Evolutionary conservation across 1,140 invertebrate genomes (phyloP), one percentile per base, ranked within the genome.

Genomic region (Brevipalpus yothersi): DNA sequence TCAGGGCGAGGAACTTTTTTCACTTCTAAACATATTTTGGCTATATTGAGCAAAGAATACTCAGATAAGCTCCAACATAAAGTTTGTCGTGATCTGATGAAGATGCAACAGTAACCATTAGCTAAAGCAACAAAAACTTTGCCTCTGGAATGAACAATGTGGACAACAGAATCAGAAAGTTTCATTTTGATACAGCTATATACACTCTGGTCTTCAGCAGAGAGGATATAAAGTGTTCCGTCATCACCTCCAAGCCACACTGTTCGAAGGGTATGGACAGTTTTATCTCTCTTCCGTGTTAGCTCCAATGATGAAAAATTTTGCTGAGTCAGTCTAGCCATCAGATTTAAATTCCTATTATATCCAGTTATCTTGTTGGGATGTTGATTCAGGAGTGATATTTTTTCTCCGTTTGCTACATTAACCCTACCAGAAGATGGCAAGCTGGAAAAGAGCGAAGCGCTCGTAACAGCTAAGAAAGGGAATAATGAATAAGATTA

Each of bases 181-280:
- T 77, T 75, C 43, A 81, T 74, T 60, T 73, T 73, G 61, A 90
- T 79, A 54, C 97, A 72, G 69, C 91, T 94, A n/a, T n/a, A n/a
- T 64, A 82, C 82, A 84, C 92, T 96, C 65, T 92, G 83, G 0
- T 84, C 79, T 13, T 95, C 82, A 43, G 89, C 83, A 10, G 92
- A 96, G 73, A 97, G 91, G 43, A 97, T 82, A 68, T 88, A 95
- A 47, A 98, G 77, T 66, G 71, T 72, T 62, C 77, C 76, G 67
- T 71, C 75, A 71, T 97, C 13, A 60, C 90, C 84, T n/a, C 93
- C 94, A 41, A 98, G 75, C 94, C 94, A 99, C 84, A 99, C 94
- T 0, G 93, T 98, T 0, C 92, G 83, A 61, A 87, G 76, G 17
- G 59, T 21, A 21, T 63, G 59, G 17, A 56, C 41, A 17, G 12